Evolutionary conservation across 1,140 invertebrate genomes (phyloP), one percentile per base, ranked within the genome.

Genomic region (Cotesia typhae): DNA sequence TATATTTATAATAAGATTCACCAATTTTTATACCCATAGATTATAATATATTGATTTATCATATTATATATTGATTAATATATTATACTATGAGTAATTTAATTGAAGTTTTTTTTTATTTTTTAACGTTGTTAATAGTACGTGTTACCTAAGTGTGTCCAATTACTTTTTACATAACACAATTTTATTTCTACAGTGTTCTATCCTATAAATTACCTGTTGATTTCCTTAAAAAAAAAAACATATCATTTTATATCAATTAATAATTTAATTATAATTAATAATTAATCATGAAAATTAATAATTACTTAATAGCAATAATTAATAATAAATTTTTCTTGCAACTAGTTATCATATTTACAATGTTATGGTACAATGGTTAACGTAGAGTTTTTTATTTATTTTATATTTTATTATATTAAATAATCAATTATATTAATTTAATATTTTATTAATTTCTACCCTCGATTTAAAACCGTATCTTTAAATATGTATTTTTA

Each of bases 261-360:
- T 53, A 68, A 55, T 59, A 41, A 69, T 60, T 59, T 82, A 78
- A 75, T 82, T 79, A 80, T 80, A 80, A 81, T 81, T 12, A 12
- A 57, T 57, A 6, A 4, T 20, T 57, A 17, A 57, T 57, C 4
- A 57, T 57, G 71, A 74, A 70, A 79, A 79, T 77, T 80, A 74
- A 81, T 80, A 79, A 79, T 79, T 35, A 77, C 66, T 60, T 60
- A 41, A 57, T 47, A 67, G 38, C 71, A 35, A 35, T 75, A 51
- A 81, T 83, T 74, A 82, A 82, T 72, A 28, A 28, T 28, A 28
- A 28, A 76, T 77, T 78, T 78, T 79, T 71, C 77, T 77, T 74
- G 80, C 76, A 77, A 79, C 80, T 83, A 83, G 79, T 76, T 79
- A 73, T 47, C 5, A 47, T 86, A 85, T 85, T 80, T 86, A 86